phyloP scores from a whole-genome alignment of 2,888 invertebrate genomes.

The Orthosia incerta region DNA sequence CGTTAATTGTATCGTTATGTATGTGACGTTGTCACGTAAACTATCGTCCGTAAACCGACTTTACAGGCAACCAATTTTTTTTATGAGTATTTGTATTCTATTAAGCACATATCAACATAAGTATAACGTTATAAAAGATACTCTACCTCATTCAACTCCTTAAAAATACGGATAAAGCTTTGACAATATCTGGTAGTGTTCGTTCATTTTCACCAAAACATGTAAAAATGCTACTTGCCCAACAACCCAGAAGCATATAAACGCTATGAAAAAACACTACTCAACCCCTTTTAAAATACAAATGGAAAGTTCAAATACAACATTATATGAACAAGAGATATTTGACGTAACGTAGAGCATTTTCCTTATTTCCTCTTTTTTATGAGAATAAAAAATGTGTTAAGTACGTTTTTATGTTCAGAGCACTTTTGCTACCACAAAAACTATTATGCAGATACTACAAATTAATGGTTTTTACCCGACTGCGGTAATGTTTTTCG shows the following conservation, averaged over 20 bases:
- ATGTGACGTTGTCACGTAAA: no score
- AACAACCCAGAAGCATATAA: neutral
- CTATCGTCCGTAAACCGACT: no score
- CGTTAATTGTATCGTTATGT: no score
- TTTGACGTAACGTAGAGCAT: constrained; percentile 10
- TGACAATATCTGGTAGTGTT: neutral
- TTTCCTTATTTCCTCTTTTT: neutral
- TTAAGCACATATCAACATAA: no score
- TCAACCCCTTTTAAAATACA: constrained; percentile 20
- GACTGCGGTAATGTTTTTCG: no score
- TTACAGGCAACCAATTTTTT: no score
- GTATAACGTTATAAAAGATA: no score
- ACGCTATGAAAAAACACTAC: constrained; percentile 10
- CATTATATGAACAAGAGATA: neutral
- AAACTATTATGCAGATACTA: constrained; percentile 1
- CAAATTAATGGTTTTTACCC: neutral
- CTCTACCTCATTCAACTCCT: neutral
- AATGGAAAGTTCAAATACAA: constrained; percentile 15
- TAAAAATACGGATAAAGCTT: neutral
- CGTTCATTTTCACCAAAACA: neutral
- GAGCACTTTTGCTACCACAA: constrained; percentile 10
- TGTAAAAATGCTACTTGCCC: neutral
- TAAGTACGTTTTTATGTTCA: constrained; percentile 35
- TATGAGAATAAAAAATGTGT: constrained; percentile 28
- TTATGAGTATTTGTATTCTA: no score